Base-by-base conservation (phyloP, 2,888 invertebrate genomes). In the Troglohyphantes excavatus region DNA sequence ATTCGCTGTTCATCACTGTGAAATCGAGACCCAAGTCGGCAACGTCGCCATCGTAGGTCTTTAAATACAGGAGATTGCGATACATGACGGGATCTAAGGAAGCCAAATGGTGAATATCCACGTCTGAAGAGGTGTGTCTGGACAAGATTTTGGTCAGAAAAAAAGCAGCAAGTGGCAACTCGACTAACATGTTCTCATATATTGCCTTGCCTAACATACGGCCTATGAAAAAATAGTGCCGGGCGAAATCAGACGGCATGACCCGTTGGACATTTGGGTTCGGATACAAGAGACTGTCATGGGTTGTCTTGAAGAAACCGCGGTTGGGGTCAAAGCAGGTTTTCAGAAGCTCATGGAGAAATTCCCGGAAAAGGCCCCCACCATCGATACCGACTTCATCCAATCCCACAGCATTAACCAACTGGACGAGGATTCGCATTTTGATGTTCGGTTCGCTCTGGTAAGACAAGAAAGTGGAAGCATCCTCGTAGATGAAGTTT, bases 341-440 rank as follows among this genome's bases (percentile, higher is more conserved):
- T 95, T 97, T 98, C 33, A 99, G 95, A 11, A 99, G 94, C 93
- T 99, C 98, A 0, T 97, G 96, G 2, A 99, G 94, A 93, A 99
- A 99, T 93, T 99, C 99, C 70, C 99, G 95, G 93, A 98, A 98
- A 17, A 99, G 95, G 0, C 99, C 99, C 1, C 99, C 99, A 1
- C 99, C 99, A 93, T 99, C 99, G 1, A 99, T 97, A 0, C 99
- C 99, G 0, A 98, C 98, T 93, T 99, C 99, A 92, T 98, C 97
- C 17, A 98, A 94, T 0, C 99, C 99, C 0, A 97, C 96, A 86
- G 96, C 96, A 92, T 98, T 99, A 67, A 98, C 96, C 92, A 99
- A 95, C 93, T 98, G 97, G 2, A 99, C 97, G 70, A 98, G 95
- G 93, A 99, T 96, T 92, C 96, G 96, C 90, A 96, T 94, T 91